Evolutionary conservation across 2,113 vertebrate species (phyloP), one percentile per base, ranked within the genome.

Genomic region (Leptodactylus fuscus): DNA sequence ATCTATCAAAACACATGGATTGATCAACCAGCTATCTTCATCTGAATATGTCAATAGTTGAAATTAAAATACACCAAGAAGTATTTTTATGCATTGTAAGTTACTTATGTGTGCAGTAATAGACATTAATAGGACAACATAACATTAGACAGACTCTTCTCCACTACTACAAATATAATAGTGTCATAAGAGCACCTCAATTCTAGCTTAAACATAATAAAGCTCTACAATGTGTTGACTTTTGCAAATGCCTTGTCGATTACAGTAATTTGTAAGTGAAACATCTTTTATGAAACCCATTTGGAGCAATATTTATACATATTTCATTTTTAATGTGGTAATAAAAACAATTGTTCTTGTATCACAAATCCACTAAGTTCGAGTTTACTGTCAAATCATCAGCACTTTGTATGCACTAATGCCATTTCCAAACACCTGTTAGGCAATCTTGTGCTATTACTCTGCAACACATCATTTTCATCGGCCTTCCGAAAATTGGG

Each of bases 381-480:
- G 44, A 71, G 20, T 60, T 85, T 87, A 1, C 3, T 89, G 84
- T 85, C 4, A 8, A 62, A 51, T 46, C 27, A 53, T 0, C 0
- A 12, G 76, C 3, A n/a, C n/a, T n/a, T n/a, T n/a, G n/a, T n/a
- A n/a, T n/a, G 27, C 0, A 60, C 83, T 85, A 87, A 51, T 73
- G 12, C 0, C 75, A n/a, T 88, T 88, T 87, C 48, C n/a, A 70
- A 2, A 75, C 48, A 44, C 3, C 9, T 75, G 87, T n/a, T n/a
- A n/a, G n/a, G n/a, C n/a, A 87, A 62, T 85, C 85, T 85, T 0
- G 0, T 86, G 34, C 49, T 87, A 60, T 73, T 87, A 5, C 24
- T 87, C 86, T 15, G 69, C 83, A 87, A 86, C 80, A 85, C 10
- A 70, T 81, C 1, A 34, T 58, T 88, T 87, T 11, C 29, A 32